A percentile compares a stretch with the other conserved stretches of the same genome.
Conservation (phyloP, 1,140 invertebrate genomes). For the Parasteatoda tepidariorum region DNA sequence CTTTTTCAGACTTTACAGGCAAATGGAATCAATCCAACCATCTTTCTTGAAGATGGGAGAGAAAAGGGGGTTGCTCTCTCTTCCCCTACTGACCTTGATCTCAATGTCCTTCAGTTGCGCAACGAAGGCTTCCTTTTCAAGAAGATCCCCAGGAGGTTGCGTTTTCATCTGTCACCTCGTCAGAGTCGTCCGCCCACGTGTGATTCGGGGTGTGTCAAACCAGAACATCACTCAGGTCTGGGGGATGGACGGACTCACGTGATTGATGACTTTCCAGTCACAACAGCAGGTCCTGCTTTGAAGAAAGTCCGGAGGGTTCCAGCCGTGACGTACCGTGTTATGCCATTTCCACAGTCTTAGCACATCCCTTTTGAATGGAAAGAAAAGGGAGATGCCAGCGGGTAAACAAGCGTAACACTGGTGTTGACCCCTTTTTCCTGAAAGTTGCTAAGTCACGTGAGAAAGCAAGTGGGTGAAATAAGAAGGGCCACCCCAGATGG, state of each 20-base stretch:
- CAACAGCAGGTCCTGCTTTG: background rate
- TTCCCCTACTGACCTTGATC: background rate
- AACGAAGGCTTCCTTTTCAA: background rate
- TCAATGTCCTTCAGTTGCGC: background rate
- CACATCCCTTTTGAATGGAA: background rate
- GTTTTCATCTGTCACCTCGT: background rate
- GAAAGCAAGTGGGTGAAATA: too few relatives aligned
- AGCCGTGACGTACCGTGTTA: constrained; percentile 12
- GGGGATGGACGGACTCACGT: background rate
- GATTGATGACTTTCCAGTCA: background rate
- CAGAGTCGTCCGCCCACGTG: background rate
- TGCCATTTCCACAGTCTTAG: background rate
- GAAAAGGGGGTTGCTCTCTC: too few relatives aligned
- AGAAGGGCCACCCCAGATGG: background rate
- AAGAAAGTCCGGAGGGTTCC: background rate
- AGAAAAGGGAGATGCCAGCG: background rate
- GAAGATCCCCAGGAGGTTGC: background rate
- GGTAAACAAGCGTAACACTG: background rate
- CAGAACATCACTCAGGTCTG: background rate
- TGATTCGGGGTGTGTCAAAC: background rate
- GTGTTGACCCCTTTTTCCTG: background rate
- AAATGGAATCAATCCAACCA: too few relatives aligned
- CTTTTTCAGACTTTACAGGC: too few relatives aligned
- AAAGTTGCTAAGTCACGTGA: too few relatives aligned
- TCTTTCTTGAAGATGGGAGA: too few relatives aligned